Percentiles rank a stretch among this genome's conserved stretches.
These are phyloP conservation scores for Syngnathus acus DNA, from an alignment of 2,797 vertebrate species.

Conservation along the genomic window DNA sequence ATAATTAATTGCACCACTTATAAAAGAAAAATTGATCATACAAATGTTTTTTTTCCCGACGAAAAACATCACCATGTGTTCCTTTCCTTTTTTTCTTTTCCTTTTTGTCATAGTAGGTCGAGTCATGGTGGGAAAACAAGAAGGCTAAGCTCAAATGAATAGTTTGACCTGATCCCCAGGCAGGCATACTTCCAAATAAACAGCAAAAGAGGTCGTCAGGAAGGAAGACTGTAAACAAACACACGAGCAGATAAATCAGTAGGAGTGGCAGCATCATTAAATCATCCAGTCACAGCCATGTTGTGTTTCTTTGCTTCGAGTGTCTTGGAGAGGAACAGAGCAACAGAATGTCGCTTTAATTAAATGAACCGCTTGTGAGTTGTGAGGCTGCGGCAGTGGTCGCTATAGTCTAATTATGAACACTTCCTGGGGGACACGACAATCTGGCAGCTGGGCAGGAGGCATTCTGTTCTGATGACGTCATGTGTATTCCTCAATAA, in stretches of 20 bases:
- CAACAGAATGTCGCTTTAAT: background rate
- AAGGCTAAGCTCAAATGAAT: background rate
- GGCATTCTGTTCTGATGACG: constrained; percentile 14
- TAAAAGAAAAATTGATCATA: background rate
- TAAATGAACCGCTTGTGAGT: background rate
- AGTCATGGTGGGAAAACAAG: background rate
- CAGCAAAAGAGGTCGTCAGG: constrained; percentile 3
- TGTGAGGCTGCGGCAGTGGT: constrained; percentile 25
- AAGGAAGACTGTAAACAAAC: constrained; percentile 7
- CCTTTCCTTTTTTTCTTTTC: background rate
- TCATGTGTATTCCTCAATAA: background rate
- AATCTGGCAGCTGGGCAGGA: constrained; percentile 23
- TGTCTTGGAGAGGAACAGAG: background rate
- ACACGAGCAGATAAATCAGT: constrained; percentile 1
- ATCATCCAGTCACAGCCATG: constrained; percentile 1
- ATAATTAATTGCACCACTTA: no score
- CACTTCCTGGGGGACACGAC: constrained; percentile 20
- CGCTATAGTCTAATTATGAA: constrained; percentile 15
- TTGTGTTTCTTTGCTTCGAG: background rate
- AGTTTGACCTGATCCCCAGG: background rate
- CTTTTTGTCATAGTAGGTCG: background rate
- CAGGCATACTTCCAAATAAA: constrained; percentile 2
- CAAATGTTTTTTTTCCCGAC: background rate
- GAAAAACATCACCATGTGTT: background rate
- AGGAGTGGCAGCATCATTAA: background rate